Percentiles rank a stretch among this genome's conserved stretches.
Evolutionary conservation across 2,113 vertebrate genomes (phyloP).

Genomic region (Paradoxurus hermaphroditus): DNA sequence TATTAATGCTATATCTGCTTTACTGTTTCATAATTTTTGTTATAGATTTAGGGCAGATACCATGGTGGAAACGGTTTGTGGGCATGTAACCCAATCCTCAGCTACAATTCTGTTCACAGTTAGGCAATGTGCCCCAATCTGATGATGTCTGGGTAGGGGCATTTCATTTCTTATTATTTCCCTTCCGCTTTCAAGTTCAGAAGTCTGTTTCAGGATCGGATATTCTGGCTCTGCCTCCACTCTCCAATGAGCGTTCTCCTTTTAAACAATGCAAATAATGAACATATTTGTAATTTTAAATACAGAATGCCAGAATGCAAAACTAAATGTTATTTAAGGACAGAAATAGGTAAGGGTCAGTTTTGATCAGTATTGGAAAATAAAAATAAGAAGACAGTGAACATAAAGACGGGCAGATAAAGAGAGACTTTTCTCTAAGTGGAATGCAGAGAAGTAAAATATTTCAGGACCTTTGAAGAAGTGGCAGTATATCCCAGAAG

Average conservation of each 20-base stretch:
- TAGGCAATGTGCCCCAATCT: background rate
- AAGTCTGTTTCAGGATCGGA: background rate
- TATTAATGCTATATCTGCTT: background rate
- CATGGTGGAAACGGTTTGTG: background rate
- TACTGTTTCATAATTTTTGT: background rate
- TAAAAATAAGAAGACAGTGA: background rate
- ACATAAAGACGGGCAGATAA: background rate
- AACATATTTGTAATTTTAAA: background rate
- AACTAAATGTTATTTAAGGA: background rate
- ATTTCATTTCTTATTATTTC: background rate
- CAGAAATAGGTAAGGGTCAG: background rate
- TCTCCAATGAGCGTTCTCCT: background rate
- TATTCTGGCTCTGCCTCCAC: background rate
- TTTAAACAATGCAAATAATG: background rate
- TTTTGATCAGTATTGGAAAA: background rate
- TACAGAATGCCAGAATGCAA: background rate
- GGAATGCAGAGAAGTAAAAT: background rate
- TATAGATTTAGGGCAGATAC: background rate
- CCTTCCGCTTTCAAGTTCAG: background rate
- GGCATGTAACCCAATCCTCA: background rate
- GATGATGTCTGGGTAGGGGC: background rate
- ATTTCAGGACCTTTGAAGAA: background rate
- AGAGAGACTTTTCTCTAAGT: background rate
- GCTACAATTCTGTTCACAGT: background rate
- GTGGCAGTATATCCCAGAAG: background rate